Conservation (phyloP, 2,888 invertebrate species). For the Apotomis betuletana region DNA sequence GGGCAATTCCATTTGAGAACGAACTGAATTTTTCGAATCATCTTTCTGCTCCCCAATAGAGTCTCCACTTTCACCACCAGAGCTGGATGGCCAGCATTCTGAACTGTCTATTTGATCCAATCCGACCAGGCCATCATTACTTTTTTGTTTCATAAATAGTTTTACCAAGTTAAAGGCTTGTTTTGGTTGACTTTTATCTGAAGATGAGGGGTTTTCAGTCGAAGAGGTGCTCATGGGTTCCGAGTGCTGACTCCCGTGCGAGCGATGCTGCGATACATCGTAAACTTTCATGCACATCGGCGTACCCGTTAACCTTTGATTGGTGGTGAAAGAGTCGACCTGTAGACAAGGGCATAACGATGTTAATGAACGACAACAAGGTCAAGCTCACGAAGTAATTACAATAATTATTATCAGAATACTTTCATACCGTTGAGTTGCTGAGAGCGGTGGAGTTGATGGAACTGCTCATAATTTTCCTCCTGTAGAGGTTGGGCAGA, state of each 20-base stretch:
- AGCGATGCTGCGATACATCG: slow-evolving; percentile 76
- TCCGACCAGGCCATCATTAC: slow-evolving; percentile 88
- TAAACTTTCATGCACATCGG: slow-evolving; percentile 79
- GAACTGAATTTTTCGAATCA: slow-evolving; percentile 63
- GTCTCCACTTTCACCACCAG: slow-evolving; percentile 85
- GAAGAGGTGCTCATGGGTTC: slow-evolving; percentile 82
- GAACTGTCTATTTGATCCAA: slow-evolving; percentile 89
- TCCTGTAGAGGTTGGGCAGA: slow-evolving; percentile 88
- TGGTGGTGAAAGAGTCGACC: slow-evolving; percentile 79
- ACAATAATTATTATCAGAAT: slow-evolving; percentile 35
- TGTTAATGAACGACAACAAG: slow-evolving; percentile 23
- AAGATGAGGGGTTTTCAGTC: slow-evolving; percentile 77
- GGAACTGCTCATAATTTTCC: slow-evolving; percentile 79
- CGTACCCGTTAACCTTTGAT: slow-evolving; percentile 75
- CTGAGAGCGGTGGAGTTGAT: slow-evolving; percentile 84
- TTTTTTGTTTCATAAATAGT: slow-evolving; percentile 95
- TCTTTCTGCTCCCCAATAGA: slow-evolving; percentile 79
- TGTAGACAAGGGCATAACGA: slow-evolving; percentile 55
- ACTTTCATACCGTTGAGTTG: slow-evolving; percentile 87
- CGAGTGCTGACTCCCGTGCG: slow-evolving; percentile 76
- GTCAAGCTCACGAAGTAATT: slow-evolving; percentile 32
- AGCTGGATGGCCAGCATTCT: slow-evolving; percentile 90
- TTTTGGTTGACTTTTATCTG: slow-evolving; percentile 83
- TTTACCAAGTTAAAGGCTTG: slow-evolving; percentile 92
- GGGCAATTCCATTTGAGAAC: slow-evolving; percentile 82